Base-by-base conservation (phyloP, 2,888 invertebrate genomes). In the Drosophila kanekoi region DNA sequence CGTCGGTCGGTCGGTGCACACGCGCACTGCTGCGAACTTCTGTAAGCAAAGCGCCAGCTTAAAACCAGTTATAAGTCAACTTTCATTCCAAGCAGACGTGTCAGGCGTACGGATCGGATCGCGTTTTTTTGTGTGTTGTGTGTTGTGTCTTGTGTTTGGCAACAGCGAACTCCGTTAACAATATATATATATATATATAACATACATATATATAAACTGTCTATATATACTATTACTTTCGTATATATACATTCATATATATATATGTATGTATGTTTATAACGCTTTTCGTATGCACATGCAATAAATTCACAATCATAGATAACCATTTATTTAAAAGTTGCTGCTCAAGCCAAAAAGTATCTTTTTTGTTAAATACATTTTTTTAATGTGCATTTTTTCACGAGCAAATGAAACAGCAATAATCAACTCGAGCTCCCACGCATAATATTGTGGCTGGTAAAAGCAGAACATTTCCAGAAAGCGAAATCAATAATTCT, bases 31-130 rank as follows among this genome's bases (percentile, higher is more conserved):
- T 58, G 58, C 75, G 66, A 81, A 63, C 79, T 81, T 81, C 64
- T 73, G 79, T 79, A 71, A 70, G 63, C 52, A 49, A 68, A 71
- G 77, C 79, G 76, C 77, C 74, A 80, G 69, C 60, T 49, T 44
- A 77, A 91, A 91, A 91, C 92, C 91, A 91, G 91, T 91, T 91
- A 90, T 90, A 87, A 90, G 81, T 87, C 91, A 91, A 91, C 92
- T 92, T 91, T 92, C 91, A 91, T 91, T 90, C 81, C 67, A 82
- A 87, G 87, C 90, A 81, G 91, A 92, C 91, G 90, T 91, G 87
- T 67, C 81, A 73, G 72, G 56, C 70, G 87, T 69, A 75, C 72
- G 72, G 69, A 73, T 66, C 77, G 79, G 74, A 69, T 67, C 79
- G 81, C 74, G 76, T 70, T 78, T 64, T 64, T 61, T 61, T 68